Percentiles rank a stretch among this genome's conserved stretches.
Conservation (phyloP, 2,888 invertebrate species). For the Clepsis dumicolana region DNA sequence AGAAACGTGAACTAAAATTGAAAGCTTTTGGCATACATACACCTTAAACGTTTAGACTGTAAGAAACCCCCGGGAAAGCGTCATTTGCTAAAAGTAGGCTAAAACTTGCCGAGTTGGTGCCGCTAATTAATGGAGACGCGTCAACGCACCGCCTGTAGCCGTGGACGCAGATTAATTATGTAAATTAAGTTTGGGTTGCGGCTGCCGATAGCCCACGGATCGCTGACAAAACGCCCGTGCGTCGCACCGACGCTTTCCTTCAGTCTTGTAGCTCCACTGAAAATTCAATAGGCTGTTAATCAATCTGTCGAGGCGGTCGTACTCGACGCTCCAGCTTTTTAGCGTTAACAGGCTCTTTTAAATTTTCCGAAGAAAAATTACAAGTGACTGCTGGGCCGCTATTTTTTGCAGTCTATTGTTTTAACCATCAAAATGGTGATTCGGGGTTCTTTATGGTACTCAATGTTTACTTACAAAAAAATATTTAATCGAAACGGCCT, state of each 20-base stretch:
- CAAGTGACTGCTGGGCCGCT: neutral
- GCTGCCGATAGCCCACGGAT: slow-evolving; percentile 65
- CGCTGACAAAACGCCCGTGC: slow-evolving; percentile 61
- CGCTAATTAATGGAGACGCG: slow-evolving; percentile 63
- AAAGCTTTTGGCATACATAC: neutral
- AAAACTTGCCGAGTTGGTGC: slow-evolving; percentile 53
- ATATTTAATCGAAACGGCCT: neutral
- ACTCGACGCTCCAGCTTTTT: slow-evolving; percentile 38
- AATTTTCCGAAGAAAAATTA: slow-evolving; percentile 24
- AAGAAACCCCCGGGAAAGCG: slow-evolving; percentile 37
- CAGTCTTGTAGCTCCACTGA: slow-evolving; percentile 57
- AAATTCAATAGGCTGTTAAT: slow-evolving; percentile 58
- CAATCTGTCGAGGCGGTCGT: slow-evolving; percentile 48
- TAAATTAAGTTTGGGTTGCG: slow-evolving; percentile 69
- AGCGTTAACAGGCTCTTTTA: slow-evolving; percentile 39
- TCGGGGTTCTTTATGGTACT: neutral
- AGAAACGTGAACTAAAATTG: neutral
- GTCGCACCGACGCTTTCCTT: slow-evolving; percentile 50
- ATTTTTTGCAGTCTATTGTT: slow-evolving; percentile 7
- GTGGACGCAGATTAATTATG: slow-evolving; percentile 72
- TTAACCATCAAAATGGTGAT: neutral
- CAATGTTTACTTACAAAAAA: neutral
- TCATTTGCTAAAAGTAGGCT: slow-evolving; percentile 47
- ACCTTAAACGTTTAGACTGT: slow-evolving; percentile 31
- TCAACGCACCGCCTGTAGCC: slow-evolving; percentile 58